Evolutionary conservation across 2,113 vertebrate species (phyloP), one percentile per base, ranked within the genome.

Genomic region (Hassar affinis): DNA sequence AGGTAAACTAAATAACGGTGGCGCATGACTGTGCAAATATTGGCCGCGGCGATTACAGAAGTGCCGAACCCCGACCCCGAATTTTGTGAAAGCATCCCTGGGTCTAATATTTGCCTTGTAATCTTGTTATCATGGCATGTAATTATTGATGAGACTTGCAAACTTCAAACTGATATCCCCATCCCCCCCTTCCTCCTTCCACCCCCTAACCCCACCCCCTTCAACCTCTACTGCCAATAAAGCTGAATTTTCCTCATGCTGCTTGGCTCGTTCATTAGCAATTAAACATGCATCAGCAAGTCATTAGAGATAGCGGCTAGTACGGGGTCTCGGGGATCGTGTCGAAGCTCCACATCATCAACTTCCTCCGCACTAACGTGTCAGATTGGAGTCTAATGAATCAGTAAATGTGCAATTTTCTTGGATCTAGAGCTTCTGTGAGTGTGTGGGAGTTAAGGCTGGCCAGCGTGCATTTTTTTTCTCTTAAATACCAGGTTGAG

Each of bases 321-420:
- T 49, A 85, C 35, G n/a, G 38, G 64, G 80, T 38, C 30, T 79
- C 12, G 47, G 75, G 61, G 87, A 82, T 71, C 81, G 61, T 75
- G 78, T 72, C 54, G 64, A 56, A 79, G 69, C 49, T 35, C 45
- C 42, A 47, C 75, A 79, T 81, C 85, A 77, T 78, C 59, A 38
- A 33, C 74, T 71, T 84, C 56, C 80, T 42, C 42, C 4, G 56
- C 42, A 59, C 30, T 72, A 79, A 87, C 30, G 9, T 80, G 49
- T 59, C 72, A 81, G 56, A 84, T 66, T n/a, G 66, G 71, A 59
- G 80, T 80, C 17, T 80, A 82, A 87, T 85, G 59, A 84, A 87
- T 87, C 78, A 74, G 82, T 82, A 84, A 87, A 87, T 86, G 83
- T 85, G 78, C 76, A 59, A 59, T 86, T 86, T 84, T 79, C 82